Evolutionary conservation across 1,140 invertebrate genomes (phyloP), one percentile per base, ranked within the genome.

Genomic region (Bicyclus anynana): DNA sequence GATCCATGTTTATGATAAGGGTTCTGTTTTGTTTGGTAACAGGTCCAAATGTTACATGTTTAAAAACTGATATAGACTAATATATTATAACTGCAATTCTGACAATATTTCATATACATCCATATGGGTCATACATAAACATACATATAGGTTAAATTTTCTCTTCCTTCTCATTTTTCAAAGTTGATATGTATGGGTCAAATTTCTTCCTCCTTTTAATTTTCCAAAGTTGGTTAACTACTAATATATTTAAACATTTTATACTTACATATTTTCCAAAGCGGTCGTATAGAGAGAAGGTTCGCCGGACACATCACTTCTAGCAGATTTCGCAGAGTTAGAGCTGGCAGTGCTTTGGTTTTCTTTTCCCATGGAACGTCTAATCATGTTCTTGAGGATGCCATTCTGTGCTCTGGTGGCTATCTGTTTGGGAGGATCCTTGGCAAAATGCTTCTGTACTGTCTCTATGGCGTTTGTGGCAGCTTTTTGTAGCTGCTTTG

Each of bases 201-300:
- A n/a, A n/a, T n/a, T n/a, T n/a, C n/a, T n/a, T n/a, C n/a, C n/a
- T n/a, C n/a, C n/a, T n/a, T n/a, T n/a, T n/a, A n/a, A n/a, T n/a
- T n/a, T n/a, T n/a, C n/a, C n/a, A n/a, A n/a, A n/a, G n/a, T n/a
- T n/a, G n/a, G n/a, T n/a, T n/a, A n/a, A n/a, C n/a, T n/a, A n/a
- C n/a, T n/a, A n/a, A n/a, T n/a, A 40, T 40, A 56, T 6, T 27
- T 38, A 18, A 49, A 21, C 26, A 3, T 35, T 12, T 50, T 16
- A 65, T 67, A 90, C 89, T 90, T 73, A 91, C 89, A 93, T 89
- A 59, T 94, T 93, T 78, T 95, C 94, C 62, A 94, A 89, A 14
- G 94, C 94, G 51, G 94, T 94, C 62, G 92, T 91, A 72, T 96
- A 96, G 4, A 95, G 80, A 2, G 92, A 93, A 61, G 90, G 89